Base-by-base conservation (phyloP, 2,113 vertebrate genomes). In the Hipposideros armiger region DNA sequence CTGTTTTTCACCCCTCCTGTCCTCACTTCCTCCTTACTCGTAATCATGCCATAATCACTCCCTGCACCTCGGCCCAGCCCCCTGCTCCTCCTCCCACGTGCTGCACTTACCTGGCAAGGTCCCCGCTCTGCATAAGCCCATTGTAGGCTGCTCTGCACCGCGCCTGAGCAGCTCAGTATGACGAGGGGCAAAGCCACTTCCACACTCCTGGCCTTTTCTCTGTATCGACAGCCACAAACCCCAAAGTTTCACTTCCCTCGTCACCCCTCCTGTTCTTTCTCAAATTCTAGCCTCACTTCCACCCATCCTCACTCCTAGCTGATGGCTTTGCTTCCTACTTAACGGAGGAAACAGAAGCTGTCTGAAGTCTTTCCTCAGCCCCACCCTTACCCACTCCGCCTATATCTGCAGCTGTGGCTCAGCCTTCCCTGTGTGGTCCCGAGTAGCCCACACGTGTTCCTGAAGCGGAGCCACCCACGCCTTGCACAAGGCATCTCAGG, bases 391-490 rank as follows among this genome's bases (percentile, higher is more conserved):
- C 58, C 24, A 24, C 22, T 11, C 58, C 24, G 8, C 22, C 22
- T 22, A 22, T 50, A 60, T 60, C 58, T 60, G 22, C 22, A 60
- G 24, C 22, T 22, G 3, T 26, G 22, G 30, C n/a, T 47, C 6
- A 8, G 42, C 42, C 81, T 74, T 30, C 4, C 40, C 54, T 4
- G 28, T 11, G 0, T 4, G 54, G 40, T 20, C 72, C 72, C 19
- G 30, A 0, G 2, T 3, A 11, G 69, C 40, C 7, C 40, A 1
- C 0, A 1, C 45, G 2, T 14, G 84, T 20, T 56, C 40, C 69
- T 4, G 28, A 15, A 11, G 5, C 2, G 16, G 69, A 16, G 19
- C 69, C 6, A 9, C 40, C 26, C 4, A 8, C 2, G 13, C 45
- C 58, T 26, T 0, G 69, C 58, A 20, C 58, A 14, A 3, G 4